Conservation (phyloP, 2,797 vertebrate species). For the Rhinella marina region DNA sequence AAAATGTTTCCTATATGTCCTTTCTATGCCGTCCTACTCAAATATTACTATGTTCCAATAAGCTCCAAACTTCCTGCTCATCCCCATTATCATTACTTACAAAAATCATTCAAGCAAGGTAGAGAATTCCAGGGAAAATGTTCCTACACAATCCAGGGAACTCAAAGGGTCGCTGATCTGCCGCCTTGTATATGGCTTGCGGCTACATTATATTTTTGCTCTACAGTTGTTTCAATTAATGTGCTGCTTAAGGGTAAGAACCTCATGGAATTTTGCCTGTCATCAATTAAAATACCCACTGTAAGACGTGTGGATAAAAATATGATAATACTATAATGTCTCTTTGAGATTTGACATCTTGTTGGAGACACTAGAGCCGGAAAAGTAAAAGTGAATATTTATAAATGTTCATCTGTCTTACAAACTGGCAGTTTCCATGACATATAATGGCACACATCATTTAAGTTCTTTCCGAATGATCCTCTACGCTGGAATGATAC, state of each 20-base stretch:
- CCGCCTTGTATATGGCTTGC: conserved; percentile 30
- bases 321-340: conserved; percentile 10
- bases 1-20: no score
- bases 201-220: conserved; percentile 54
- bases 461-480: conserved; percentile 15
- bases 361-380: not conserved
- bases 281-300: conserved; percentile 47
- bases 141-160: not conserved
- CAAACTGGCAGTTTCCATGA: conserved; percentile 48
- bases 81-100: not conserved
- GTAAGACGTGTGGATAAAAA: conserved; percentile 24
- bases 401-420: conserved; percentile 35
- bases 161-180: not conserved
- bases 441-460: conserved; percentile 44
- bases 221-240: conserved; percentile 52
- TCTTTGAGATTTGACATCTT: conserved; percentile 36
- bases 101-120: not conserved
- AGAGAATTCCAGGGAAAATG: conserved; percentile 3
- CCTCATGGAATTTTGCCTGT: conserved; percentile 30
- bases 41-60: not conserved
- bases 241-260: conserved; percentile 49
- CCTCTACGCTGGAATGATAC: conserved; percentile 28
- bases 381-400: conserved; percentile 54
- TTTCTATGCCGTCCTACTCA: not conserved
- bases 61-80: not conserved